Base-by-base conservation (phyloP, 2,113 vertebrate species). In the Charina bottae region DNA sequence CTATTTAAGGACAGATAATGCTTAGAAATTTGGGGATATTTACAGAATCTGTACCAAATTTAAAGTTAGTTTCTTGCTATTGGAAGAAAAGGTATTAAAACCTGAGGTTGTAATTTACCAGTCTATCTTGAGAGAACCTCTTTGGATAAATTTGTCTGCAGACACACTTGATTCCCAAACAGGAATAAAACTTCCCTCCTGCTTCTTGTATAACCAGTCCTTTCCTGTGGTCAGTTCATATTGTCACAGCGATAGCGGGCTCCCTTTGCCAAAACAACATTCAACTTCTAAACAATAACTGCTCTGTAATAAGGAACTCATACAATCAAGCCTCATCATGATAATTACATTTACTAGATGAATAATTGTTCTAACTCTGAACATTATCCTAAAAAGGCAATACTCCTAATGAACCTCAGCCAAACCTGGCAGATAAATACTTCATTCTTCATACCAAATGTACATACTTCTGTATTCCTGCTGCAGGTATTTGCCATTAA, bases 401-500 rank as follows among this genome's bases (percentile, higher is more conserved):
- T 78, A 42, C 33, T 42, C 33, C 33, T 78, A 42, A 21, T 78
- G 72, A 78, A 78, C 72, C 17, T 78, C 72, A 42, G 72, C 33
- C 72, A 78, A 78, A 78, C 33, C 33, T 78, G 72, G 17, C 72
- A 78, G 17, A 78, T 72, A 33, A 72, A 72, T 37, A 78, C 68
- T 78, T n/a, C 15, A 78, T 78, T 78, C n/a, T 78, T 78, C n/a
- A 37, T 78, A 78, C 19, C 33, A 78, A 42, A 58, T 19, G 15
- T 58, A 28, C 10, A 28, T 64, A 42, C 72, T 21, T 21, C 17
- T 42, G 21, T 33, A 78, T 78, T 78, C 42, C 58, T 87, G 37
- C 91, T 94, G 93, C 94, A 95, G 93, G 94, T 95, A 91, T 62
- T 85, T 86, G 83, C 90, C 88, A 96, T 95, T 95, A 93, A 53